Percentiles rank a stretch among this genome's conserved stretches.
These are phyloP conservation scores for Engraulis encrasicolus DNA, from an alignment of 2,113 vertebrate species.

Conservation along the genomic window DNA sequence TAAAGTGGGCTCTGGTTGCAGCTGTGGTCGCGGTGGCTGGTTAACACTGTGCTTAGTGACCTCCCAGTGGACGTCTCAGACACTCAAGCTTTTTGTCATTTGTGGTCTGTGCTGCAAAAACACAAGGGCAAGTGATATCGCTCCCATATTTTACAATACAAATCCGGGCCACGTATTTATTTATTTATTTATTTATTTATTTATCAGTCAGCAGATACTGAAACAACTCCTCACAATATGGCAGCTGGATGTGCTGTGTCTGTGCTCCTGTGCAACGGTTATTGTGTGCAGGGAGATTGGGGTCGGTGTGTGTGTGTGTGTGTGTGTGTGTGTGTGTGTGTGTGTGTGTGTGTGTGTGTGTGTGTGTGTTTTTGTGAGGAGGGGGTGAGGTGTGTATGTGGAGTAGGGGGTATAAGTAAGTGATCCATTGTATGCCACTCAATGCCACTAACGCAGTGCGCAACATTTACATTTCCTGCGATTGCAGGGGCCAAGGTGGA, in stretches of 20 bases:
- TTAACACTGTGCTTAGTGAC: neutral
- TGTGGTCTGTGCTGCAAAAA: too few relatives aligned
- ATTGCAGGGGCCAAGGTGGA: slow-evolving; percentile 46
- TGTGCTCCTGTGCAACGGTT: too few relatives aligned
- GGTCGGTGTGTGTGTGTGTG: too few relatives aligned
- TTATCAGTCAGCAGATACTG: neutral
- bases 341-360: neutral
- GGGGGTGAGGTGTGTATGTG: neutral
- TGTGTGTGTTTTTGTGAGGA: neutral
- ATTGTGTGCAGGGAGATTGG: too few relatives aligned
- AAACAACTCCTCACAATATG: neutral
- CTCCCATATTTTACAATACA: neutral
- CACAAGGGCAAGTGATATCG: neutral
- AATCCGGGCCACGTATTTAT: neutral
- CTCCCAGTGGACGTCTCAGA: neutral
- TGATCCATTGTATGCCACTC: slow-evolving; percentile 23
- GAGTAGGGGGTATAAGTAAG: slow-evolving; percentile 54
- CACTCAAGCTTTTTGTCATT: too few relatives aligned
- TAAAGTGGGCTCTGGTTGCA: neutral
- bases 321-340: neutral
- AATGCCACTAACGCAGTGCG: slow-evolving; percentile 54
- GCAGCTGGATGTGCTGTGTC: neutral
- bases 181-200: neutral
- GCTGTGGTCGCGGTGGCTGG: neutral
- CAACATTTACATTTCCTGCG: slow-evolving; percentile 69